Conservation (phyloP, 2,888 invertebrate species). For the Mantis religiosa region DNA sequence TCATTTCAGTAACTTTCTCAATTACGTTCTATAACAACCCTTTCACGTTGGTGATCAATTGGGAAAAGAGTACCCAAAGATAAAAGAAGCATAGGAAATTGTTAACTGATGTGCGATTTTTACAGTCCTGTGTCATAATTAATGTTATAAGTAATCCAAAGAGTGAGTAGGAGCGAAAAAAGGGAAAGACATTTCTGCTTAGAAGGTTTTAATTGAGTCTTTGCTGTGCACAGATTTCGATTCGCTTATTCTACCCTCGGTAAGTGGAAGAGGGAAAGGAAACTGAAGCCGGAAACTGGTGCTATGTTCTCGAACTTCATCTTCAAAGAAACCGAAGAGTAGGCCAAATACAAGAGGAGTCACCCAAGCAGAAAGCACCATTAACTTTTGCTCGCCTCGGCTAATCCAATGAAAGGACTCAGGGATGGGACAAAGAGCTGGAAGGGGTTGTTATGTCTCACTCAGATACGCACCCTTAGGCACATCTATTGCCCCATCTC, state of each 20-base stretch:
- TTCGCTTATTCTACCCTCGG: background rate
- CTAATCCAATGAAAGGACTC: background rate
- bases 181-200: no score
- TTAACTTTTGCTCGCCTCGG: background rate
- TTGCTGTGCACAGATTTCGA: background rate
- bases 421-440: background rate
- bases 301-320: background rate
- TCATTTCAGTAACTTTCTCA: no score
- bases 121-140: no score
- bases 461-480: background rate
- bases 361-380: background rate
- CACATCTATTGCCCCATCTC: background rate
- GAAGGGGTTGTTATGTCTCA: background rate
- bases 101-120: no score
- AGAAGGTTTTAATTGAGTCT: no score
- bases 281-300: background rate
- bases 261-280: background rate
- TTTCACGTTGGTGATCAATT: no score
- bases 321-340: background rate
- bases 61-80: no score
- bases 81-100: no score
- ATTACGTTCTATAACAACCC: no score
- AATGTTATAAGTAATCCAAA: no score
- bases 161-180: no score
- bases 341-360: background rate